Base-by-base conservation (phyloP, 1,140 invertebrate genomes). In the Pseudomyrmex gracilis region DNA sequence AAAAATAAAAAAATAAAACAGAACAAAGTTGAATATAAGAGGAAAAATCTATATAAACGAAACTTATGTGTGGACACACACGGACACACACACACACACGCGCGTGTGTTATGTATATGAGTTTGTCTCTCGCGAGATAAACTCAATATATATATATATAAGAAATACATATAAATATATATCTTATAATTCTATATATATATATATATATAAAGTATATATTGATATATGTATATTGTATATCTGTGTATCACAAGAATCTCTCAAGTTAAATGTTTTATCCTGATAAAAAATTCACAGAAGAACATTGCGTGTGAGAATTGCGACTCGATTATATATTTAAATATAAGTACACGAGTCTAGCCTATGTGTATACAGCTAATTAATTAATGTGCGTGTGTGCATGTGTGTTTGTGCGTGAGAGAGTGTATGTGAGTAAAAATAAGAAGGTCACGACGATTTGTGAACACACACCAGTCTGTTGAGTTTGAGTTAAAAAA, bases 311-410 rank as follows among this genome's bases (percentile, higher is more conserved):
- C 64, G 63, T 84, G 24, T 67, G 84, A 74, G 86, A 73, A 78
- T 83, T 45, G 17, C 20, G 61, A 83, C 64, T 83, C 68, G 80
- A 55, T n/a, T 87, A 80, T 88, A 86, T 84, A 85, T 88, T n/a
- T 87, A 71, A 60, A 1, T 80, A 84, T 86, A 87, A 87, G 83
- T 73, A 86, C 85, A 84, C 74, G 70, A 86, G 85, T 86, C 85
- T 89, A 91, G 90, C 87, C 89, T 91, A 90, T 86, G 85, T 89
- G 86, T 90, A 71, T 86, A 90, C 61, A 85, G 86, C 53, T 82
- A 66, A 55, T 57, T 80, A 85, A 67, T 66, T 74, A 80, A 83
- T 47, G 76, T 66, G n/a, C n/a, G 64, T 45, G 9, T 20, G 4
- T 47, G 34, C 34, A 34, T 34, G 34, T 34, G 34, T 34, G 15